These are phyloP conservation scores for Thecocarcelia acutangulata DNA, from an alignment of 2,888 invertebrate genomes.

Conservation along the genomic window DNA sequence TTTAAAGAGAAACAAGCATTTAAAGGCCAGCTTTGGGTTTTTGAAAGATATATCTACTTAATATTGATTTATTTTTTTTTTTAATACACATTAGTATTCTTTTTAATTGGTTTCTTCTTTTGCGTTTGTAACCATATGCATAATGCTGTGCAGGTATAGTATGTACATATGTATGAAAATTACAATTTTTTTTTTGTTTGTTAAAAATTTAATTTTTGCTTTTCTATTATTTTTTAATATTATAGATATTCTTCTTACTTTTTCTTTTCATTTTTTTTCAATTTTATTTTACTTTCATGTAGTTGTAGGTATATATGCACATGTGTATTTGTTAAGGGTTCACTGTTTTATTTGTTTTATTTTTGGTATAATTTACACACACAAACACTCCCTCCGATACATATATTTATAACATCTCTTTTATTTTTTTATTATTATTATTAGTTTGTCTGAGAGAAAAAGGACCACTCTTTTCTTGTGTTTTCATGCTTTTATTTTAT, in stretches of 20 bases:
- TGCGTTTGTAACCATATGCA: no score
- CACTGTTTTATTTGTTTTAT: conserved; percentile 34
- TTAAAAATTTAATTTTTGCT: no score
- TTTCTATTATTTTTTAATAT: conserved; percentile 19
- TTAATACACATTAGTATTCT: no score
- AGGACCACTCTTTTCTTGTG: conserved; percentile 41
- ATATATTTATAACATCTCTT: not conserved
- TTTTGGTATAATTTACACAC: conserved; percentile 38
- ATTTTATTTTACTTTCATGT: conserved; percentile 14
- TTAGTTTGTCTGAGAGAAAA: conserved; percentile 43
- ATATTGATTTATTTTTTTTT: no score
- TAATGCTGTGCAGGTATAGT: no score
- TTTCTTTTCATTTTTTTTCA: conserved; percentile 7
- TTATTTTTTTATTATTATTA: conserved; percentile 9
- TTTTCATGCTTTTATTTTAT: not conserved
- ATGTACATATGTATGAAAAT: no score
- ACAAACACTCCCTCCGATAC: conserved; percentile 5
- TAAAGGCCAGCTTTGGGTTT: no score
- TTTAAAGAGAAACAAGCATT: no score
- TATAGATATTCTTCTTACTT: conserved; percentile 12
- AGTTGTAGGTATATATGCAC: no score
- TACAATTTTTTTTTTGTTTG: no score
- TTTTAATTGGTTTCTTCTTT: no score
- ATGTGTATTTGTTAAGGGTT: conserved; percentile 60
- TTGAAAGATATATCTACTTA: no score